A percentile compares a stretch with the other conserved stretches of the same genome.
Conservation (phyloP, 1,140 invertebrate species). For the Camponotus floridanus region DNA sequence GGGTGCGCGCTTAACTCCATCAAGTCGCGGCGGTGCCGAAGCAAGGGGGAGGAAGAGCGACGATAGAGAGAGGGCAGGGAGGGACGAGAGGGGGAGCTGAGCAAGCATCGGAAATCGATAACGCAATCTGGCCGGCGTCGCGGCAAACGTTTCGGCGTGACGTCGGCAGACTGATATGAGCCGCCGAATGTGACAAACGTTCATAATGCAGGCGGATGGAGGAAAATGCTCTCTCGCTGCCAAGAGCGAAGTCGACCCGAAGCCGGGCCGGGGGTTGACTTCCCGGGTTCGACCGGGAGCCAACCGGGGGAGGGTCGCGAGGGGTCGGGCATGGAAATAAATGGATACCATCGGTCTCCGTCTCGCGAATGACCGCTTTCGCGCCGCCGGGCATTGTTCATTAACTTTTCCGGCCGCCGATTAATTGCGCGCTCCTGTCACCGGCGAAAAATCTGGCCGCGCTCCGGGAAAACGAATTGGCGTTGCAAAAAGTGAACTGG, state of each 20-base stretch:
- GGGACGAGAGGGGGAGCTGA: slow-evolving; percentile 32
- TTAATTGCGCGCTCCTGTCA: slow-evolving; percentile 64
- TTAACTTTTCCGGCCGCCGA: slow-evolving; percentile 68
- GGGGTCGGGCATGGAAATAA: slow-evolving; percentile 44
- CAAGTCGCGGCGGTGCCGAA: slow-evolving; percentile 33
- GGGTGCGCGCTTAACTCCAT: slow-evolving; percentile 57
- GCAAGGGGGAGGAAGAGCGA: too few relatives aligned
- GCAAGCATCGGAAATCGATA: slow-evolving; percentile 74
- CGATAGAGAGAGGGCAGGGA: background rate
- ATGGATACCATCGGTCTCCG: slow-evolving; percentile 65
- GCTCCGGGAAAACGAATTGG: slow-evolving; percentile 57
- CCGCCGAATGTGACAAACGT: slow-evolving; percentile 71
- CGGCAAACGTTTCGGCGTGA: slow-evolving; percentile 68
- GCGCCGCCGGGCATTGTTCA: slow-evolving; percentile 64
- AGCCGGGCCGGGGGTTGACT: background rate
- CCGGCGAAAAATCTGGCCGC: slow-evolving; percentile 60
- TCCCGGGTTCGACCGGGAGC: too few relatives aligned
- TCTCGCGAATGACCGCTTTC: slow-evolving; percentile 67
- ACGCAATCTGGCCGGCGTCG: slow-evolving; percentile 66
- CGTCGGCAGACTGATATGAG: slow-evolving; percentile 68
- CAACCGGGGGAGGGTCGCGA: background rate
- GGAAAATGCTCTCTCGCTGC: background rate
- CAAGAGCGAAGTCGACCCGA: slow-evolving; percentile 16
- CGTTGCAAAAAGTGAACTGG: background rate
- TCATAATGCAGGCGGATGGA: slow-evolving; percentile 65